Percentiles rank a stretch among this genome's conserved stretches.
These are phyloP conservation scores for Otolemur crassicaudatus DNA, from an alignment of 2,797 vertebrate genomes.

Conservation along the genomic window DNA sequence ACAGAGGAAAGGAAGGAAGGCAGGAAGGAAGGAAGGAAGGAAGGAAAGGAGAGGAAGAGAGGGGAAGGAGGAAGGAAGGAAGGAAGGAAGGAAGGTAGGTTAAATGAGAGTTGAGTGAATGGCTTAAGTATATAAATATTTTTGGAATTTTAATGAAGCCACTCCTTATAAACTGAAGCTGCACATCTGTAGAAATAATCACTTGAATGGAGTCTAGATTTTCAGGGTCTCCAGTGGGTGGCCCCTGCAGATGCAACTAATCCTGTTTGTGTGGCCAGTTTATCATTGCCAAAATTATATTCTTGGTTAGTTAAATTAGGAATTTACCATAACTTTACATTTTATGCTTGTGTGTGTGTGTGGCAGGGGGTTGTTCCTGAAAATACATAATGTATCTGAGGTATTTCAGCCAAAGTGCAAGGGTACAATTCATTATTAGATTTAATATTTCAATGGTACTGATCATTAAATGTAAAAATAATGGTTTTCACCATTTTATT, in stretches of 20 bases:
- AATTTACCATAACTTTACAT: not conserved
- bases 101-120: not conserved
- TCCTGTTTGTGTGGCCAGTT: not conserved
- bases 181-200: not conserved
- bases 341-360: not conserved
- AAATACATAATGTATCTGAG: not conserved
- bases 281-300: not conserved
- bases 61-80: too few relatives aligned
- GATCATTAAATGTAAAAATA: not conserved
- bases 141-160: not conserved
- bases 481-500: not conserved
- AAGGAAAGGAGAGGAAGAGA: too few relatives aligned
- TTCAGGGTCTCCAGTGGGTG: not conserved
- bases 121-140: not conserved
- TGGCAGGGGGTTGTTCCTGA: not conserved
- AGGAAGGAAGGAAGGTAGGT: not conserved
- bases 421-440: not conserved
- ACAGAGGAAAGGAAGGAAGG: fast-evolving
- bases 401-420: not conserved
- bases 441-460: not conserved
- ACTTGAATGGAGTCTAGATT: not conserved
- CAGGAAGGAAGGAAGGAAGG: not conserved
- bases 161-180: not conserved
- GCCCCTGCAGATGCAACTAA: too few relatives aligned
- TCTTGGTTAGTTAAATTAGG: not conserved